A percentile compares a stretch with the other conserved stretches of the same genome.
These are phyloP conservation scores for Eolophus roseicapilla DNA, from an alignment of 2,113 vertebrate species.

Conservation along the genomic window DNA sequence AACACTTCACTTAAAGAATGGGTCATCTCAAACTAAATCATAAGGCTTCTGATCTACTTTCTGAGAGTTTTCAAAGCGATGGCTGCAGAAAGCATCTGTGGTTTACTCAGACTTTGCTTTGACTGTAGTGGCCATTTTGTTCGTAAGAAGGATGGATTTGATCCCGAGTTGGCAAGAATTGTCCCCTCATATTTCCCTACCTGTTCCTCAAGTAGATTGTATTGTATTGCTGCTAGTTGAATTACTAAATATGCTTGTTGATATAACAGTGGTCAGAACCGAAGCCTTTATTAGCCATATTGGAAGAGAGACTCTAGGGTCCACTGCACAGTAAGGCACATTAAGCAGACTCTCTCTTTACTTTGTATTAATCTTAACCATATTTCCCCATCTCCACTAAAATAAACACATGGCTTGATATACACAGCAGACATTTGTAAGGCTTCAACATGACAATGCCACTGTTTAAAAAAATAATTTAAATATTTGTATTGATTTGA, in stretches of 20 bases:
- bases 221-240: background rate
- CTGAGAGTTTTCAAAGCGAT: background rate
- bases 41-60: background rate
- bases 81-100: background rate
- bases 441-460: background rate
- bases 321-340: background rate
- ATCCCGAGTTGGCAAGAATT: background rate
- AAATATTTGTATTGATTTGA: conserved; percentile 52
- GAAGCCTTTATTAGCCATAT: background rate
- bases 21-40: background rate
- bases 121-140: background rate
- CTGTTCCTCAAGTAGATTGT: background rate
- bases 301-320: background rate
- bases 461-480: background rate
- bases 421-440: background rate
- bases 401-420: background rate
- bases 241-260: background rate
- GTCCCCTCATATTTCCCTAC: background rate
- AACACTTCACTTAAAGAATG: background rate
- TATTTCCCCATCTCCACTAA: background rate
- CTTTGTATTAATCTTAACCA: background rate
- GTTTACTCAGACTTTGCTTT: background rate
- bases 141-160: background rate
- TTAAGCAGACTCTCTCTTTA: background rate
- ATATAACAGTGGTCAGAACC: background rate